A percentile compares a stretch with the other conserved stretches of the same genome.
Evolutionary conservation across 1,140 invertebrate species (phyloP).

Genomic region (Rhizoglyphus robini): DNA sequence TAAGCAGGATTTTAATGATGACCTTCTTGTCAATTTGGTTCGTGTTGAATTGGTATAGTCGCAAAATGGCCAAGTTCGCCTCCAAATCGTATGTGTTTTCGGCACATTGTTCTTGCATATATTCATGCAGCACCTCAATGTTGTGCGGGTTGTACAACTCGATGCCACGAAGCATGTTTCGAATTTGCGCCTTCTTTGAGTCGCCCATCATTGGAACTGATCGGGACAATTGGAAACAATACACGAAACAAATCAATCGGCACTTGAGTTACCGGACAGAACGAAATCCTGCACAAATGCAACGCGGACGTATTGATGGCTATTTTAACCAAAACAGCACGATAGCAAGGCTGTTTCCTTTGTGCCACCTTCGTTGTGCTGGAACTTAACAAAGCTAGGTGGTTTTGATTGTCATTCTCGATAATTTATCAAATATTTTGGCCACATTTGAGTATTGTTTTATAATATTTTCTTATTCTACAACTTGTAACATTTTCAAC

Average conservation of each 20-base stretch:
- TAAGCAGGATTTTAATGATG: slow-evolving; percentile 70
- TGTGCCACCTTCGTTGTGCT: background rate
- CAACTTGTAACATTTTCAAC: too few relatives aligned
- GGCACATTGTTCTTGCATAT: slow-evolving; percentile 77
- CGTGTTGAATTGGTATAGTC: slow-evolving; percentile 78
- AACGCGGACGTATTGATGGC: background rate
- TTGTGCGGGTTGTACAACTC: slow-evolving; percentile 77
- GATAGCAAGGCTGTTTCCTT: background rate
- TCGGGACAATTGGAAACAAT: background rate
- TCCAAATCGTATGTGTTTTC: slow-evolving; percentile 92
- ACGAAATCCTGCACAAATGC: background rate
- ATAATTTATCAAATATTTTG: too few relatives aligned
- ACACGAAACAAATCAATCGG: too few relatives aligned
- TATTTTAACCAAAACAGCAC: background rate
- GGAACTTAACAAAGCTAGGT: too few relatives aligned
- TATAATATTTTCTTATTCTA: too few relatives aligned
- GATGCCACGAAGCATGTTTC: background rate
- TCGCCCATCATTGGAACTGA: background rate
- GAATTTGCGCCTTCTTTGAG: slow-evolving; percentile 8
- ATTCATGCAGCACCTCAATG: slow-evolving; percentile 68
- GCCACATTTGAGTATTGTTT: too few relatives aligned
- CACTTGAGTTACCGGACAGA: too few relatives aligned
- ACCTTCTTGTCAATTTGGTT: slow-evolving; percentile 60
- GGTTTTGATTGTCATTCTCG: too few relatives aligned
- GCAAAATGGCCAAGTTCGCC: slow-evolving; percentile 75